Evolutionary conservation across 2,888 invertebrate genomes (phyloP).

Genomic region (Leptopterna dolabrata): DNA sequence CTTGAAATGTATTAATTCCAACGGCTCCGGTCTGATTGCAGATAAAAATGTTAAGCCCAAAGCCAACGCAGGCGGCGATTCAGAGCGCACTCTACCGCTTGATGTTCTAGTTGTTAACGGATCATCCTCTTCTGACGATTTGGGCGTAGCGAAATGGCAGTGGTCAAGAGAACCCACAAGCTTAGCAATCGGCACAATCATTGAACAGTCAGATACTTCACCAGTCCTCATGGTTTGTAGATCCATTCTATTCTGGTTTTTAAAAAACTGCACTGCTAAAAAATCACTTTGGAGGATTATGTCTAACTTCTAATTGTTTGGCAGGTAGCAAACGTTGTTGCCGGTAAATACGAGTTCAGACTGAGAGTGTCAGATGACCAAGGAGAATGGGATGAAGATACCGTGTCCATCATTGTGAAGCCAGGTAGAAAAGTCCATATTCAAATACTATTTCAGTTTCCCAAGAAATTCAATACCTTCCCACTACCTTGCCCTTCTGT

Average conservation of each 20-base stretch:
- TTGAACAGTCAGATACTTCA: slow-evolving; percentile 80
- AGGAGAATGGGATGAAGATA: slow-evolving; percentile 84
- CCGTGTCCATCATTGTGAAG: slow-evolving; percentile 86
- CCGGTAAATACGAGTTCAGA: slow-evolving; percentile 89
- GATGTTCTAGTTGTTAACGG: slow-evolving; percentile 86
- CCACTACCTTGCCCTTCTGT: neutral
- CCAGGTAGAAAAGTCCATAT: slow-evolving; percentile 67
- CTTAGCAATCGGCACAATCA: slow-evolving; percentile 85
- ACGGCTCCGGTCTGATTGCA: neutral
- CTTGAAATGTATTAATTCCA: too few relatives aligned
- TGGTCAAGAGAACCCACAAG: slow-evolving; percentile 84
- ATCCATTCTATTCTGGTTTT: neutral
- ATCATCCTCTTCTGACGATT: slow-evolving; percentile 85
- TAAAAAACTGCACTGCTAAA: too few relatives aligned
- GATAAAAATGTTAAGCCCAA: slow-evolving; percentile 81
- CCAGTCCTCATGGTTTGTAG: slow-evolving; percentile 74
- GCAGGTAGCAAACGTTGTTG: slow-evolving; percentile 83
- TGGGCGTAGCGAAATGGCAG: slow-evolving; percentile 83
- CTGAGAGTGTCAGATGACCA: slow-evolving; percentile 92
- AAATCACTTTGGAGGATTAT: neutral
- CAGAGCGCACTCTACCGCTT: slow-evolving; percentile 79
- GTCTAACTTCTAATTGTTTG: neutral
- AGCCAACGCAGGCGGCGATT: slow-evolving; percentile 90
- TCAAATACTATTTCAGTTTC: neutral
- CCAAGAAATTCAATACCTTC: neutral